Percentiles rank a stretch among this genome's conserved stretches.
phyloP scores from a whole-genome alignment of 2,888 invertebrate species.

The Temnothorax rugatulus region DNA sequence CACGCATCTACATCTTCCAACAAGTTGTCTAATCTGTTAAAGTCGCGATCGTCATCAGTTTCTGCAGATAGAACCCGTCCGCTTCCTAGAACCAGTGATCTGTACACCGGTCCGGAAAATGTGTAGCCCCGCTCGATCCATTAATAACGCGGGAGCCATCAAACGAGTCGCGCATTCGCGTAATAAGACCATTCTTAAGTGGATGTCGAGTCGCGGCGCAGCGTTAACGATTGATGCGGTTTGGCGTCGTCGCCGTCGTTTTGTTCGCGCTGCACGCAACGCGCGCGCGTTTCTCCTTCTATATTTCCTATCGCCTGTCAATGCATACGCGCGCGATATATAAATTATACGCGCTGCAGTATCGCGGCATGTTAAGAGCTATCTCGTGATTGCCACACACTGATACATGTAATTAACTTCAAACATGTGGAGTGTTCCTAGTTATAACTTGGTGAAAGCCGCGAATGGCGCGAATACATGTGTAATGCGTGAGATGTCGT shows the following conservation, averaged over 20 bases:
- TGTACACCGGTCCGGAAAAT: conserved; percentile 48
- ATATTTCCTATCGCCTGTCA: conserved; percentile 8
- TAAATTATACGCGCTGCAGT: not conserved
- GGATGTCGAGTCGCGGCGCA: not conserved
- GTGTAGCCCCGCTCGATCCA: conserved; percentile 43
- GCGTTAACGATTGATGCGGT: conserved; percentile 33
- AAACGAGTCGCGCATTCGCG: conserved; percentile 25
- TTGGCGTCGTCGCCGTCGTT: not conserved
- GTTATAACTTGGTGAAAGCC: conserved; percentile 7
- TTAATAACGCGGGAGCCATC: conserved; percentile 57
- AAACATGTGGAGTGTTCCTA: not conserved
- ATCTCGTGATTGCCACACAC: conserved; percentile 15
- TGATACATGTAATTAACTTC: conserved; percentile 27
- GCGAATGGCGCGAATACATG: not conserved
- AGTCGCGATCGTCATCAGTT: conserved; percentile 55
- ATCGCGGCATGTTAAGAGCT: conserved; percentile 25
- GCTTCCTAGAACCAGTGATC: conserved; percentile 51
- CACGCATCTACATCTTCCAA: conserved; percentile 35
- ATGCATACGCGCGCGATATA: conserved; percentile 19
- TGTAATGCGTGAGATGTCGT: not conserved
- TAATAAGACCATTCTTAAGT: conserved; percentile 20
- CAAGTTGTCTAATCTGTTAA: conserved; percentile 62
- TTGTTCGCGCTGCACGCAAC: not conserved
- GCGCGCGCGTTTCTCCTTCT: not conserved
- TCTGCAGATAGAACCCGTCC: conserved; percentile 26